Percentiles rank a stretch among this genome's conserved stretches.
phyloP scores from a whole-genome alignment of 1,140 invertebrate genomes.

The Cherax quadricarinatus region DNA sequence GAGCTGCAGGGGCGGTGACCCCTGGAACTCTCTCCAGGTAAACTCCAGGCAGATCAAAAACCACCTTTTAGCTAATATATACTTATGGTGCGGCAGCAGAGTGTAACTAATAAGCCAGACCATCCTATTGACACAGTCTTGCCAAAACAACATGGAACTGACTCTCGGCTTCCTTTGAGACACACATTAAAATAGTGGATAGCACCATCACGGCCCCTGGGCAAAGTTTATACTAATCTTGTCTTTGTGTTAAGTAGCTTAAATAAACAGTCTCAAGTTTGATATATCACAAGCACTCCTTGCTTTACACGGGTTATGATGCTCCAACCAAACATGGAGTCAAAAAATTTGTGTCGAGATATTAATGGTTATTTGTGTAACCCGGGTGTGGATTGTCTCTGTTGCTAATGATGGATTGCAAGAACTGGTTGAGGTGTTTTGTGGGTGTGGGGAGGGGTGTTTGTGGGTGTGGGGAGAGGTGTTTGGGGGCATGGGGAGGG shows the following conservation, averaged over 20 bases:
- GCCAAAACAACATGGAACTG: not conserved
- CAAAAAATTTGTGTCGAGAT: not conserved
- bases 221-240: conserved; percentile 3
- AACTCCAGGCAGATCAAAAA: too few relatives aligned
- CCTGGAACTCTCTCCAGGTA: too few relatives aligned
- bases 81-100: not conserved
- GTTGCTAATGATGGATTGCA: too few relatives aligned
- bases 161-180: conserved; percentile 14
- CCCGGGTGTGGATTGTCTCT: not conserved
- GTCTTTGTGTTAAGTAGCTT: conserved; percentile 4
- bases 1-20: too few relatives aligned
- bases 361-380: not conserved
- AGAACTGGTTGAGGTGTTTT: too few relatives aligned
- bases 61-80: not conserved
- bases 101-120: not conserved
- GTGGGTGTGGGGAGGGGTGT: too few relatives aligned
- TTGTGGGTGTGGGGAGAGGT: too few relatives aligned
- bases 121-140: not conserved
- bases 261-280: not conserved
- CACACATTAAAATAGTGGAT: not conserved
- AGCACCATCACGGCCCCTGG: not conserved
- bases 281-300: not conserved
- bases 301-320: not conserved
- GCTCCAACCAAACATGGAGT: not conserved
- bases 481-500: too few relatives aligned